Evolutionary conservation across 2,888 invertebrate species (phyloP).

Genomic region (Aplocera efformata): DNA sequence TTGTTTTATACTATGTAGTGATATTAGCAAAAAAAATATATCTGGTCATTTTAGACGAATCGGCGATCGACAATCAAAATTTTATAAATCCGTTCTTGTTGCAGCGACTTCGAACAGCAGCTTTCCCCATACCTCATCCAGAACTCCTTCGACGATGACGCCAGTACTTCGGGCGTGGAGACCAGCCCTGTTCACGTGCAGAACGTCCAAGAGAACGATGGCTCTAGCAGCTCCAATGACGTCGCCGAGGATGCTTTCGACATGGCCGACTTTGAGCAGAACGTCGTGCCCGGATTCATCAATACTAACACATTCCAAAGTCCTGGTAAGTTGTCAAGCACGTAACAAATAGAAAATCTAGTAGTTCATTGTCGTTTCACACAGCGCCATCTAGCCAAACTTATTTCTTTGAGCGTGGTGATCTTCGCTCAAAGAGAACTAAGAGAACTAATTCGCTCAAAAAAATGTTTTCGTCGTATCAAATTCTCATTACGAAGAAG

Average conservation of each 20-base stretch:
- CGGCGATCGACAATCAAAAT: not conserved
- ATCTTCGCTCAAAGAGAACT: too few species aligned
- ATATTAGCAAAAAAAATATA: too few species aligned
- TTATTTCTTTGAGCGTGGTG: too few species aligned
- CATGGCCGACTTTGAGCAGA: slow-evolving; percentile 65
- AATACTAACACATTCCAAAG: slow-evolving; percentile 68
- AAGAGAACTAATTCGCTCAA: too few species aligned
- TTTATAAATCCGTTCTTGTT: slow-evolving; percentile 26
- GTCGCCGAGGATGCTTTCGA: slow-evolving; percentile 56
- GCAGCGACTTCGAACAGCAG: slow-evolving; percentile 79
- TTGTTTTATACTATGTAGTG: too few species aligned
- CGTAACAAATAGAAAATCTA: too few species aligned
- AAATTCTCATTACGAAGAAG: too few species aligned
- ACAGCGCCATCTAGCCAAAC: too few species aligned
- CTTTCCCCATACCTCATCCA: slow-evolving; percentile 78
- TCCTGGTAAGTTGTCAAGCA: slow-evolving; percentile 34
- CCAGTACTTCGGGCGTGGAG: slow-evolving; percentile 41
- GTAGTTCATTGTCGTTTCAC: too few species aligned
- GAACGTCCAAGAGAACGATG: slow-evolving; percentile 56
- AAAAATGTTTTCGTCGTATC: too few species aligned
- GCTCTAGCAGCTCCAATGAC: slow-evolving; percentile 39
- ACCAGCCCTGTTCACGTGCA: slow-evolving; percentile 32
- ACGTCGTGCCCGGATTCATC: slow-evolving; percentile 69
- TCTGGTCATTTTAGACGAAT: too few species aligned
- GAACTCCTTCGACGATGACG: slow-evolving; percentile 65